Conservation (phyloP, 2,113 vertebrate genomes). For the Lutjanus erythropterus region DNA sequence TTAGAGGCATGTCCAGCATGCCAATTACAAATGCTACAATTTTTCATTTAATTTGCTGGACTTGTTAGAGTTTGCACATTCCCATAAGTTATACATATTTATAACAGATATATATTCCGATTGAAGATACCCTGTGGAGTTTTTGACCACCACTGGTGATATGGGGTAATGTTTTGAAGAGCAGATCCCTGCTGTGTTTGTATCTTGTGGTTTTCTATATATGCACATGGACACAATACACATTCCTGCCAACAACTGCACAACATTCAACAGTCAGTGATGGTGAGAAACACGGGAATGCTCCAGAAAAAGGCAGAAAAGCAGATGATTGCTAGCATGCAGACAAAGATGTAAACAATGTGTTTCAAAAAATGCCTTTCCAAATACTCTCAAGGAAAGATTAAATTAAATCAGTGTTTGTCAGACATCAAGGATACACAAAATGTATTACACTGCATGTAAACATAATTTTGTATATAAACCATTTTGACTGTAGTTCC, state of each 20-base stretch:
- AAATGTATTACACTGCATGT: background rate
- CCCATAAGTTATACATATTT: background rate
- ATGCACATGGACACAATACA: background rate
- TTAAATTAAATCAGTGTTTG: background rate
- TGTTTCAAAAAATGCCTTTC: background rate
- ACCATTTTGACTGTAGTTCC: background rate
- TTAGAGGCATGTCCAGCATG: background rate
- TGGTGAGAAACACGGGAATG: background rate
- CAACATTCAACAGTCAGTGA: background rate
- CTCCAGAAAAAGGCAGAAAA: background rate
- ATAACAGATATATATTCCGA: background rate
- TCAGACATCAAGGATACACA: background rate
- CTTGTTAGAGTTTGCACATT: background rate
- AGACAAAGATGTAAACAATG: slow-evolving; percentile 2
- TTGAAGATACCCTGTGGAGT: background rate
- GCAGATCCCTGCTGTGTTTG: background rate
- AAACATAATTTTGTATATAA: background rate
- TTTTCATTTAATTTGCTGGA: background rate
- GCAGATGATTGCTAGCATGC: background rate
- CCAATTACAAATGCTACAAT: too few species aligned
- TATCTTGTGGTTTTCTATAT: background rate
- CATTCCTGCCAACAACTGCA: too few species aligned
- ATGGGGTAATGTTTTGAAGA: background rate
- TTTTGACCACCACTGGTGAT: background rate
- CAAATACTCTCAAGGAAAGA: background rate